A percentile compares a stretch with the other conserved stretches of the same genome.
Evolutionary conservation across 1,140 invertebrate genomes (phyloP).

Genomic region (Euwallacea similis): DNA sequence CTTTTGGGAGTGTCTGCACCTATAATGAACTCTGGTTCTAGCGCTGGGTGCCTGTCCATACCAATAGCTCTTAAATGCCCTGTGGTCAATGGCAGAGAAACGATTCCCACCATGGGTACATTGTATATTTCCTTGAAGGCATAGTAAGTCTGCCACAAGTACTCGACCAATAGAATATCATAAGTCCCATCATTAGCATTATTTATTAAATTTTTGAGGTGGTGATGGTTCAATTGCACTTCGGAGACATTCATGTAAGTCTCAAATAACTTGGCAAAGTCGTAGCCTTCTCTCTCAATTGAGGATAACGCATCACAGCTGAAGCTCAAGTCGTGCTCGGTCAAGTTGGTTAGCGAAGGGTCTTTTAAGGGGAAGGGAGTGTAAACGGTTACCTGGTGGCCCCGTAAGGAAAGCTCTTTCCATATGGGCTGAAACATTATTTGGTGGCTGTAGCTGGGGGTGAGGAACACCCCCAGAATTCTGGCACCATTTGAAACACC

Average conservation of each 20-base stretch:
- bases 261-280: slow-evolving; percentile 12
- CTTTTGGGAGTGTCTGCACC: slow-evolving; percentile 11
- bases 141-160: slow-evolving; percentile 27
- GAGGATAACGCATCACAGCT: slow-evolving; percentile 15
- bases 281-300: slow-evolving; percentile 12
- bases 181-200: slow-evolving; percentile 31
- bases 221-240: slow-evolving; percentile 25
- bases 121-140: slow-evolving; percentile 40
- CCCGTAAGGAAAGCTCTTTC: slow-evolving; percentile 44
- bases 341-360: slow-evolving; percentile 38
- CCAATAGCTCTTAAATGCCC: slow-evolving; percentile 21
- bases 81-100: slow-evolving; percentile 23
- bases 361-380: slow-evolving; percentile 43
- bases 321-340: slow-evolving; percentile 41
- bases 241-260: slow-evolving; percentile 4
- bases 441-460: slow-evolving; percentile 58
- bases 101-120: slow-evolving; percentile 40
- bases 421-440: slow-evolving; percentile 53
- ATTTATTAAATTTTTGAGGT: slow-evolving; percentile 30
- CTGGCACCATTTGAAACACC: slow-evolving; percentile 40
- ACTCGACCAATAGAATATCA: slow-evolving; percentile 38
- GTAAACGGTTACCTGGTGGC: slow-evolving; percentile 43
- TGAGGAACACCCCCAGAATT: slow-evolving; percentile 58
- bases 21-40: slow-evolving; percentile 36
- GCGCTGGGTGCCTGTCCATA: slow-evolving; percentile 34